Base-by-base conservation (phyloP, 2,797 vertebrate species). In the Eulemur rubriventer region DNA sequence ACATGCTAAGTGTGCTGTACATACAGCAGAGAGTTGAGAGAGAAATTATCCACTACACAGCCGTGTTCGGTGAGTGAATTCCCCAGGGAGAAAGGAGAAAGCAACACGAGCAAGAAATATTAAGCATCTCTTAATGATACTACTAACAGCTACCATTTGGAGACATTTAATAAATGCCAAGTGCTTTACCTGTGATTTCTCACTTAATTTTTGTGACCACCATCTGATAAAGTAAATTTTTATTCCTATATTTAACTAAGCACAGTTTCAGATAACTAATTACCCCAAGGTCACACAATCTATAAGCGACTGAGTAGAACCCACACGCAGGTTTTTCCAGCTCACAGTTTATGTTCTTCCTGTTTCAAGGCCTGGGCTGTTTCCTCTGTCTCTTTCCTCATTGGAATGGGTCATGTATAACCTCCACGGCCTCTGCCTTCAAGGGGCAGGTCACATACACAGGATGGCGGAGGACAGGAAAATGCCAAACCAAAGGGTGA, bases 61-160 rank as follows among this genome's bases (percentile, higher is more conserved):
- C 28, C 9, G 26, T 59, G 92, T 72, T 2, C 50, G 33, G 75
- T 57, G 61, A 76, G 8, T 5, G 33, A 43, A 38, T 86, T 91
- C 87, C 86, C 61, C 70, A 82, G 87, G 63, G 95, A 46, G 28
- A 70, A 73, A 80, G 22, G 33, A 78, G n/a, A 85, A 70, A 88
- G 63, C 55, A 79, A 26, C 0, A 59, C 13, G 5, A 86, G 16
- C 26, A 35, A 87, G 43, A 95, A 96, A 52, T 86, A 75, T 87
- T 65, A 59, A 75, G 8, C 35, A 73, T 63, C 48, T 89, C 35
- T 46, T 86, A 55, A n/a, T 55, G 33, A 67, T 78, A 35, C 43
- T 30, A 41, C 20, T 69, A 48, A 85, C 48, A 73, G 8, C 70
- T 79, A 30, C 28, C 38, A 41, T 65, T 41, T 76, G 73, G 33